phyloP scores from a whole-genome alignment of 2,888 invertebrate species.

The Digitonthophagus gazella region DNA sequence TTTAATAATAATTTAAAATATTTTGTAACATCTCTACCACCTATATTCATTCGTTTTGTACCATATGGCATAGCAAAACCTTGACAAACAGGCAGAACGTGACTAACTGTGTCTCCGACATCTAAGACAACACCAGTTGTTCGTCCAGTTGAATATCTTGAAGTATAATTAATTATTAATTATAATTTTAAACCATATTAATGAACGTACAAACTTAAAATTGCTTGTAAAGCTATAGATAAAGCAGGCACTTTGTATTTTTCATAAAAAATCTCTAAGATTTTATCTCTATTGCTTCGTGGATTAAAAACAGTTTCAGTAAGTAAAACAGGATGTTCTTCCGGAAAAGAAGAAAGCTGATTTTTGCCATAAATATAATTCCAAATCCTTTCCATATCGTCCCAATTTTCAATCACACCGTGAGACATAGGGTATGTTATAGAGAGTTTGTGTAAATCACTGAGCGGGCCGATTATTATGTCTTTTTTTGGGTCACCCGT shows the following conservation, averaged over 20 bases:
- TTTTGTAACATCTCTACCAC: constrained; percentile 24
- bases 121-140: constrained; percentile 25
- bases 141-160: constrained; percentile 25
- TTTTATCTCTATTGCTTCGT: constrained; percentile 20
- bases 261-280: constrained; percentile 24
- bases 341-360: constrained; percentile 20
- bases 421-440: constrained; percentile 24
- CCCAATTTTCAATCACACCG: constrained; percentile 24
- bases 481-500: constrained; percentile 6
- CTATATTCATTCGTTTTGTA: constrained; percentile 22
- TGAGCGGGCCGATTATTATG: constrained; percentile 15
- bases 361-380: constrained; percentile 22
- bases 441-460: constrained; percentile 24
- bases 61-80: constrained; percentile 24
- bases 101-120: constrained; percentile 24
- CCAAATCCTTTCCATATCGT: constrained; percentile 28
- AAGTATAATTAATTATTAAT: background rate
- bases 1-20: constrained; percentile 24
- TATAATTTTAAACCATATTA: background rate
- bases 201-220: constrained; percentile 22
- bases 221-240: constrained; percentile 21
- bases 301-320: constrained; percentile 24
- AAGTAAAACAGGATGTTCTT: constrained; percentile 26
- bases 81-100: constrained; percentile 24
- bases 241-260: constrained; percentile 24